Conservation (phyloP, 2,797 vertebrate genomes). For the Champsocephalus gunnari region DNA sequence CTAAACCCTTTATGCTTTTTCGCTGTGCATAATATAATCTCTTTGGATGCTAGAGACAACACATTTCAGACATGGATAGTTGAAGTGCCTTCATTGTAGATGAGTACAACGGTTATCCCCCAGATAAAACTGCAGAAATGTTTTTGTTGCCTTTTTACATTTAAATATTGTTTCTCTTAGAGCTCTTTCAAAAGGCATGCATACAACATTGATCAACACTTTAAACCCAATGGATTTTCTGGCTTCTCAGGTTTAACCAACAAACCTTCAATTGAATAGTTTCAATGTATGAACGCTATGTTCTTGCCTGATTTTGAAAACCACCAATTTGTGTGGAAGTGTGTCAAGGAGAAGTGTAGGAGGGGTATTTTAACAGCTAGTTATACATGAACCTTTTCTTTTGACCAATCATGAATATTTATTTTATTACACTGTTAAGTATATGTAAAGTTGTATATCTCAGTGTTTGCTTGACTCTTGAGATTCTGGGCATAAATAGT, state of each 20-base stretch:
- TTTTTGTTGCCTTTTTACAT: constrained; percentile 16
- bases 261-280: constrained; percentile 40
- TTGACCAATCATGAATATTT: constrained; percentile 10
- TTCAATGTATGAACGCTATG: constrained; percentile 13
- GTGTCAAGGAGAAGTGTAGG: constrained; percentile 19
- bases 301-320: constrained; percentile 17
- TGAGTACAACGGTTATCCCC: constrained; percentile 32
- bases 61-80: constrained; percentile 38
- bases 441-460: constrained; percentile 19
- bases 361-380: background rate
- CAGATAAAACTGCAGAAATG: constrained; percentile 29
- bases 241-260: constrained; percentile 29
- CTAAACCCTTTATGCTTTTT: constrained; percentile 28
- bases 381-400: background rate
- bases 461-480: constrained; percentile 16
- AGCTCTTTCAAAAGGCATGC: background rate
- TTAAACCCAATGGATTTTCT: constrained; percentile 39
- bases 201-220: constrained; percentile 55
- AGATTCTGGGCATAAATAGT: background rate
- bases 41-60: constrained; percentile 18
- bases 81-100: constrained; percentile 14
- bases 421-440: background rate
- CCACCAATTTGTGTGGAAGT: constrained; percentile 21
- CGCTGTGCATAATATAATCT: constrained; percentile 33
- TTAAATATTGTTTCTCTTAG: constrained; percentile 19